Evolutionary conservation across 2,113 vertebrate species (phyloP).

Genomic region (Heterochromis multidens): DNA sequence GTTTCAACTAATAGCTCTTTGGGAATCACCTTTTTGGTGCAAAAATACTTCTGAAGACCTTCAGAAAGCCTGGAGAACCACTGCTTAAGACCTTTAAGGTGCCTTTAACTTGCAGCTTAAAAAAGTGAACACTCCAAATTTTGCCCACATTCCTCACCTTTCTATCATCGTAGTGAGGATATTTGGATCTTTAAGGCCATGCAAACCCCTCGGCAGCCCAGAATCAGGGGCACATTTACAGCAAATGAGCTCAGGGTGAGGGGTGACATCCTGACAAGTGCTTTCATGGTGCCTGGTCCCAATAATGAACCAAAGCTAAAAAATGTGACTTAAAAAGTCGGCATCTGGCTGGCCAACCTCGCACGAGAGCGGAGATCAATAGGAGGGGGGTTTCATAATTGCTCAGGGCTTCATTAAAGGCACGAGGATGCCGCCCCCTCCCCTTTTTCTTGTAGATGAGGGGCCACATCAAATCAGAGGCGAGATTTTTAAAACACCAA

Average conservation of each 20-base stretch:
- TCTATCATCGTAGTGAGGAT: background rate
- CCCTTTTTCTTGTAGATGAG: background rate
- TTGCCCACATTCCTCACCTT: background rate
- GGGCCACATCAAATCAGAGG: slow-evolving; percentile 32
- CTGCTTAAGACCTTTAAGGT: background rate
- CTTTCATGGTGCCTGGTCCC: slow-evolving; percentile 27
- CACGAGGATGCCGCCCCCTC: background rate
- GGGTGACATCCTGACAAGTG: background rate
- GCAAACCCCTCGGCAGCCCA: background rate
- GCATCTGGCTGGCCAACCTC: background rate
- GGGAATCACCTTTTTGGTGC: background rate
- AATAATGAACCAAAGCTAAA: slow-evolving; percentile 26
- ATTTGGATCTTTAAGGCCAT: background rate
- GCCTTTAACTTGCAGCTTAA: background rate
- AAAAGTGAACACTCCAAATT: background rate
- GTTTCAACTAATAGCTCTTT: background rate
- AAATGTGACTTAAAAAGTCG: slow-evolving; percentile 24
- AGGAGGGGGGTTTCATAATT: slow-evolving; percentile 38
- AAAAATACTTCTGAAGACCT: background rate
- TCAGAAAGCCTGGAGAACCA: background rate
- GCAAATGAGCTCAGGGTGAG: background rate
- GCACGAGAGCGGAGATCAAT: slow-evolving; percentile 14
- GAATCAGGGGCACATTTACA: background rate
- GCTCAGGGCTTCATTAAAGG: slow-evolving; percentile 55
- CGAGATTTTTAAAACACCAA: slow-evolving; percentile 31